Evolutionary conservation across 2,113 vertebrate species (phyloP).

Genomic region (Camelus dromedarius): DNA sequence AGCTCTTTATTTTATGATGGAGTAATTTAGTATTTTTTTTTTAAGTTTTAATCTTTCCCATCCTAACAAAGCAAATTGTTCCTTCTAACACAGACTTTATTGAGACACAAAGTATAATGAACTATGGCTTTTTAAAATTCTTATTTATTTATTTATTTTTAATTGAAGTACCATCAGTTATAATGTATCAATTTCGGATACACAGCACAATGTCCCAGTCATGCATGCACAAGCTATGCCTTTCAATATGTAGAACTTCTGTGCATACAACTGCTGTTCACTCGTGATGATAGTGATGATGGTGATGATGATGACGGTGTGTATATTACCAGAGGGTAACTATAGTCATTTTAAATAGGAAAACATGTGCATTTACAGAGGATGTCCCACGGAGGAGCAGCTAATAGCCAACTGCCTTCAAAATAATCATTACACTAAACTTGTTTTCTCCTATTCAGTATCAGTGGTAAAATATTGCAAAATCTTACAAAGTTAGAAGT

Average conservation of each 20-base stretch:
- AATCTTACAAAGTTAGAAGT: background rate
- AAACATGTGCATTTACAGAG: background rate
- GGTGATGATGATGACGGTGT: background rate
- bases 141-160: too few relatives aligned
- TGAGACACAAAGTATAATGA: background rate
- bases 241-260: constrained; percentile 14
- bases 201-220: too few relatives aligned
- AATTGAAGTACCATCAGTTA: too few relatives aligned
- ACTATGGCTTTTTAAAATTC: background rate
- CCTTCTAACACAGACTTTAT: constrained; percentile 8
- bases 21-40: background rate
- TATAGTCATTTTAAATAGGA: background rate
- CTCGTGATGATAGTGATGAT: background rate
- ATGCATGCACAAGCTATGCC: background rate
- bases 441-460: background rate
- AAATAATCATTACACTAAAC: background rate
- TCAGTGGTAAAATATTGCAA: background rate
- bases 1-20: constrained; percentile 30
- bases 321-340: background rate
- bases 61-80: constrained; percentile 32
- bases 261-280: background rate
- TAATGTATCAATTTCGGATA: too few relatives aligned
- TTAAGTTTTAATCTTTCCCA: background rate
- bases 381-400: background rate
- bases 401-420: background rate